phyloP scores from a whole-genome alignment of 2,113 vertebrate genomes.

The Oryzias melastigma region DNA sequence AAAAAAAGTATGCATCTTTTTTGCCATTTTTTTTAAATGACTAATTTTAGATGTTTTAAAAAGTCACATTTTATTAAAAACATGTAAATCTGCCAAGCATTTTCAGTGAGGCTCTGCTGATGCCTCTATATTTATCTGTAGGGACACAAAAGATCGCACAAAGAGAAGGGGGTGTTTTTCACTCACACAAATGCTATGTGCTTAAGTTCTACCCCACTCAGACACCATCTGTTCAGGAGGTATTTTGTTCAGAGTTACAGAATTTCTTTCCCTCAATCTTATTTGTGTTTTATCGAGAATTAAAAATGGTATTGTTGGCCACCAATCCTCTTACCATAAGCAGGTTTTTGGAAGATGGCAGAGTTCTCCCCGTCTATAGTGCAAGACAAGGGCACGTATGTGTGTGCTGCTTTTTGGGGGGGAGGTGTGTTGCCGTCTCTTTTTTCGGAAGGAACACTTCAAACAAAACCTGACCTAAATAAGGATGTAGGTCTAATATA shows the following conservation, averaged over 20 bases:
- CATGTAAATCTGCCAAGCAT: constrained; percentile 2
- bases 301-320: constrained; percentile 77
- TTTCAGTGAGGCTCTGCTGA: constrained; percentile 17
- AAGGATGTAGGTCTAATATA: constrained; percentile 58
- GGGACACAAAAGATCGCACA: constrained; percentile 42
- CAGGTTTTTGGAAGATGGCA: constrained; percentile 68
- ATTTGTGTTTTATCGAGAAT: constrained; percentile 79
- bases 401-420: constrained; percentile 13
- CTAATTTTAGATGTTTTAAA: too few relatives aligned
- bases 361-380: constrained; percentile 64
- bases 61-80: too few relatives aligned
- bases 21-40: too few relatives aligned
- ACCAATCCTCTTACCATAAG: constrained; percentile 80
- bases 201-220: constrained; percentile 15
- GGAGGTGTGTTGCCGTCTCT: constrained; percentile 30
- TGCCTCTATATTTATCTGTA: constrained; percentile 30
- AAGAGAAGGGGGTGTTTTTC: constrained; percentile 39
- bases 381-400: constrained; percentile 12
- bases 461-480: constrained; percentile 76
- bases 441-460: constrained; percentile 64
- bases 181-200: constrained; percentile 26
- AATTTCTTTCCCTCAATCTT: constrained; percentile 70
- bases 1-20: too few relatives aligned
- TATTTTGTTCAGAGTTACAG: constrained; percentile 63
- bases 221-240: constrained; percentile 50